A percentile compares a stretch with the other conserved stretches of the same genome.
Evolutionary conservation across 2,113 vertebrate genomes (phyloP).

Genomic region (Malaclemys terrapin): DNA sequence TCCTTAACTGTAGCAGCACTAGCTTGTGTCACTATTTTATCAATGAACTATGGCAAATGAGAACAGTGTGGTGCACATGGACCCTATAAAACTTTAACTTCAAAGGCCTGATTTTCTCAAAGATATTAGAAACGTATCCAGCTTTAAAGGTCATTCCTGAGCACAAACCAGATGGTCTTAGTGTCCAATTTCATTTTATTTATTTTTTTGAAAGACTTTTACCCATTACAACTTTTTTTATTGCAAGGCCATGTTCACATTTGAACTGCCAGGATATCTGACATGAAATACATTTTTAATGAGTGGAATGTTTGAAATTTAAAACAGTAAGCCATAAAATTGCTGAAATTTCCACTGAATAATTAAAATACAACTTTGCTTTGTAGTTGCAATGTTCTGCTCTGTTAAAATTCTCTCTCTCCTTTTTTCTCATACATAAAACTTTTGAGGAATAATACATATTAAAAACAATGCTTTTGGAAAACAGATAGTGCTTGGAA

Average conservation of each 20-base stretch:
- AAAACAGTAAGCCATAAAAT: slow-evolving; percentile 32
- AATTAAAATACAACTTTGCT: slow-evolving; percentile 64
- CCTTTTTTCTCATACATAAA: not conserved
- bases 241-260: slow-evolving; percentile 47
- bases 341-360: slow-evolving; percentile 50
- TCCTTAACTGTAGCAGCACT: not conserved
- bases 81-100: not conserved
- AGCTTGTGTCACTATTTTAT: not conserved
- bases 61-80: not conserved
- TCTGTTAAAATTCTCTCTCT: slow-evolving; percentile 46
- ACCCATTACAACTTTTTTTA: slow-evolving; percentile 24
- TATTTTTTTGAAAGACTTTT: not conserved
- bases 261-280: not conserved
- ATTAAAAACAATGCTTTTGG: not conserved
- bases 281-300: slow-evolving; percentile 59
- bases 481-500: not conserved
- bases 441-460: slow-evolving; percentile 8
- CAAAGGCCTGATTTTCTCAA: slow-evolving; percentile 1
- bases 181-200: not conserved
- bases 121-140: not conserved
- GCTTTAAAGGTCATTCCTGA: slow-evolving; percentile 36
- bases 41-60: not conserved
- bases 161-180: slow-evolving; percentile 43
- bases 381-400: slow-evolving; percentile 68
- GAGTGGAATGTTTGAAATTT: slow-evolving; percentile 40